phyloP scores from a whole-genome alignment of 1,140 invertebrate genomes.

The Venturia canescens region DNA sequence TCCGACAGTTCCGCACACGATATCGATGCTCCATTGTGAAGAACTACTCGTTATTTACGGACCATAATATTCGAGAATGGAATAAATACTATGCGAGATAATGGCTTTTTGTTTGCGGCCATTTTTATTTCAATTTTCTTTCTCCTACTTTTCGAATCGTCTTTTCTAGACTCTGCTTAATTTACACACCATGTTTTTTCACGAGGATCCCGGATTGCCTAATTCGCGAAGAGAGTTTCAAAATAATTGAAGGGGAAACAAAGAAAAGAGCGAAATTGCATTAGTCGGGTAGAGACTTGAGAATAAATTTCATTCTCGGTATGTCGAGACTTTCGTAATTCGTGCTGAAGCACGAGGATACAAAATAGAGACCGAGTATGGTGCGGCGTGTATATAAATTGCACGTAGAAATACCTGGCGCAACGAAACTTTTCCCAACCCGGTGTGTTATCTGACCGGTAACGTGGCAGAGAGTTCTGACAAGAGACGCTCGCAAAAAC shows the following conservation, averaged over 20 bases:
- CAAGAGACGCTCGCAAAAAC: background rate
- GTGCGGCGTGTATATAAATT: background rate
- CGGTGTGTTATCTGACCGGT: slow-evolving; percentile 16
- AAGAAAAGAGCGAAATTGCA: background rate
- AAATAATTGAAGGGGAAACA: background rate
- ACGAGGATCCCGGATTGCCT: no score
- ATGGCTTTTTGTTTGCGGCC: no score
- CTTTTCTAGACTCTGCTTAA: no score
- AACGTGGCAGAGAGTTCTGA: slow-evolving; percentile 5
- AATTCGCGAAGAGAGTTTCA: background rate
- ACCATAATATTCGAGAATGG: no score
- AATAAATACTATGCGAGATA: no score
- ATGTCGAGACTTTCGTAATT: background rate
- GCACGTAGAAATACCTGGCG: background rate
- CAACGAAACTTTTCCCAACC: slow-evolving; percentile 6
- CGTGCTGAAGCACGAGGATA: background rate
- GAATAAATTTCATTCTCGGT: background rate
- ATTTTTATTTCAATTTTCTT: no score
- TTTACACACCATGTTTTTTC: no score
- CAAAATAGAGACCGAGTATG: background rate
- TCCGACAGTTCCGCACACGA: no score
- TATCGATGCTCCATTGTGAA: no score
- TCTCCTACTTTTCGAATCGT: no score
- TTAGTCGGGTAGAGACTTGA: background rate
- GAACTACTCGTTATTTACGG: no score